These are phyloP conservation scores for Avahi laniger DNA, from an alignment of 2,797 vertebrate species.

Conservation along the genomic window DNA sequence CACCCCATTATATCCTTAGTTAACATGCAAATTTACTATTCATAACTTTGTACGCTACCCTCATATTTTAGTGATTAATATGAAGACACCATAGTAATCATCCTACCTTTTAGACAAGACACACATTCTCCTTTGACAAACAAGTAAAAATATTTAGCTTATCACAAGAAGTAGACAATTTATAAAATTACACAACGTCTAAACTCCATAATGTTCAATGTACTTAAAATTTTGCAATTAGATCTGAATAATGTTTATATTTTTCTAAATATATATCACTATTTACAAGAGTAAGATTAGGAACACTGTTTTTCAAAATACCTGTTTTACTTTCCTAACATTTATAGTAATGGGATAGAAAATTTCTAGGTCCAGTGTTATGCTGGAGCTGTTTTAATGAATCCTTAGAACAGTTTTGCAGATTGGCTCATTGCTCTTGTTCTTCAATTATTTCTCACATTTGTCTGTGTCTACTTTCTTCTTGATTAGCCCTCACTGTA, in stretches of 20 bases:
- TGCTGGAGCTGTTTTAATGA: background rate
- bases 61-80: conserved; percentile 7
- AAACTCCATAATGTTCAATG: conserved; percentile 10
- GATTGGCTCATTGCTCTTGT: background rate
- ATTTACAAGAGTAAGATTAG: conserved; percentile 50
- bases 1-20: background rate
- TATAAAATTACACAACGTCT: background rate
- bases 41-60: background rate
- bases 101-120: background rate
- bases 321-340: background rate
- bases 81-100: background rate
- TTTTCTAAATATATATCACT: conserved; percentile 74
- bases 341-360: conserved; percentile 21
- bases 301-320: conserved; percentile 53
- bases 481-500: background rate
- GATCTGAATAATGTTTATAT: conserved; percentile 46
- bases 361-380: background rate
- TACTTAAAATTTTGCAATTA: conserved; percentile 51
- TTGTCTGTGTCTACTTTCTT: background rate
- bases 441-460: conserved; percentile 55
- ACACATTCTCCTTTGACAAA: conserved; percentile 28
- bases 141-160: conserved; percentile 6
- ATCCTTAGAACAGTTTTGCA: background rate
- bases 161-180: background rate
- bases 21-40: conserved; percentile 5